Base-by-base conservation (phyloP, 1,140 invertebrate genomes). In the Drosophila sp. region DNA sequence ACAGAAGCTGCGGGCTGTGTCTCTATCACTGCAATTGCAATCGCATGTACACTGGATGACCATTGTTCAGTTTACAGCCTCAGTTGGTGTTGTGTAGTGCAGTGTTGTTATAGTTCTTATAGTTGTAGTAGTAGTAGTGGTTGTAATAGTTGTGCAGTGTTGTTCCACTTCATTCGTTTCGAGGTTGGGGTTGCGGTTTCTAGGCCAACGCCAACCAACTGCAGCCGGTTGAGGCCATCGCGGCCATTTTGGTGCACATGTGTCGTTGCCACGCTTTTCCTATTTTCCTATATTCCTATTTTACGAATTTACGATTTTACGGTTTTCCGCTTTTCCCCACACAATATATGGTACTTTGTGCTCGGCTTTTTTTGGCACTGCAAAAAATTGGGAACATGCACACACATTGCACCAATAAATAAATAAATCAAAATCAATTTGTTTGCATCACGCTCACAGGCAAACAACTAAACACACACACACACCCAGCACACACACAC, bases 361-460 rank as follows among this genome's bases (percentile, higher is more conserved):
- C 7, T 25, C 13, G 7, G 2, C 9, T 59, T 11, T 51, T 36
- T 38, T 40, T 50, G 11, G 51, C 67, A 41, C 56, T 73, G 65
- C 36, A 57, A 73, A 69, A 69, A 62, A 66, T 62, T 61, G 53
- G 45, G 53, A 57, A 57, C 51, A 58, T 40, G 51, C 61, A 45
- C 53, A 45, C 53, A 72, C 61, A 57, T 50, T 66, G 53, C 53
- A 58, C 29, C 65, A 66, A 74, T 87, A 81, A 86, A 86, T 86
- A 87, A 86, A 86, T 86, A 86, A 86, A 86, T 86, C 82, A 87
- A 87, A 86, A 87, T 86, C 81, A 86, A 86, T 86, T 86, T 86
- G 78, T 86, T 86, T 86, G 77, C 82, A 32, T 59, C 46, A 72
- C 46, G 46, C 70, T 67, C 56, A 59, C 70, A 59, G 36, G 21